Base-by-base conservation (phyloP, 2,113 vertebrate species). In the Nothocercus nigrocapillus region DNA sequence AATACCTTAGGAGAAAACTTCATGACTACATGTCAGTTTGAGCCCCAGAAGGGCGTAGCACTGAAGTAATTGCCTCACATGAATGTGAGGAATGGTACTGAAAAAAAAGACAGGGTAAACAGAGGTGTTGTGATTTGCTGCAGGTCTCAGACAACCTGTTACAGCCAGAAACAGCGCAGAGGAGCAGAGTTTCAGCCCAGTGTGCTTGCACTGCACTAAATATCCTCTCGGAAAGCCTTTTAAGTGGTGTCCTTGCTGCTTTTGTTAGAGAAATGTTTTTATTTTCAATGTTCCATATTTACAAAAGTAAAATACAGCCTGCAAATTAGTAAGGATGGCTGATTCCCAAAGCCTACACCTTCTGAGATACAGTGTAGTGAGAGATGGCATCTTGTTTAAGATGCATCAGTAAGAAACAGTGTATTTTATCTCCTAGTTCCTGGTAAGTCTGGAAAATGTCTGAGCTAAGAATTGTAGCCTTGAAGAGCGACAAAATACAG, bases 1-100 rank as follows among this genome's bases (percentile, higher is more conserved):
- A 18, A n/a, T 54, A 49, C 63, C n/a, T 45, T 9, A 62, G 67
- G 36, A 80, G 62, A 54, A 81, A 61, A 45, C 24, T 28, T 59
- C 30, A 63, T 51, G 36, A n/a, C 13, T 8, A 22, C 32, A 53
- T 56, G 34, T 10, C 0, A 0, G 11, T 66, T 22, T 40, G 72
- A 88, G 59, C 17, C n/a, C 5, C 25, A 15, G 18, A 42, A 30
- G 4, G 11, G 11, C 21, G 13, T 16, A 67, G 56, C 32, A n/a
- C 47, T 42, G 59, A 47, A 25, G 59, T 44, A 45, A 56, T 67
- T 54, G 30, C 68, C 68, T 54, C 51, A 38, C 25, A 51, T 36
- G 47, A 30, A 18, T 53, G n/a, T 51, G 84, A 74, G 56, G 51
- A 82, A 36, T 2, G 30, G 30, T 34, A 18, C 15, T 72, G 47